phyloP scores from a whole-genome alignment of 2,113 vertebrate species.

The Sturnira hondurensis region DNA sequence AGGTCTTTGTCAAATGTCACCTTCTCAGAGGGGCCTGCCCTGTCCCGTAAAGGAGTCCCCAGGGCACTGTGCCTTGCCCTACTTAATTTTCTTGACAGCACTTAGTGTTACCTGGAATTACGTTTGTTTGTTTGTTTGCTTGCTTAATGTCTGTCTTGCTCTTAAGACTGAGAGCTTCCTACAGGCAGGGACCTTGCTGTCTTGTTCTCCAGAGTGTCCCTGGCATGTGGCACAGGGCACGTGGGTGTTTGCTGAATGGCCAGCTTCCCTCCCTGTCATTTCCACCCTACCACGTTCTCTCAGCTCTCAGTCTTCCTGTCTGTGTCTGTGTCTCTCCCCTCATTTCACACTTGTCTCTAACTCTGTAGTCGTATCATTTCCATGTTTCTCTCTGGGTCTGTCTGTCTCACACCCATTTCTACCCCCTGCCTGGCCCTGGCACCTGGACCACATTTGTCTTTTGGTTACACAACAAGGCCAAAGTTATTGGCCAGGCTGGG shows the following conservation, averaged over 20 bases:
- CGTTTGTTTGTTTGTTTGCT: background rate
- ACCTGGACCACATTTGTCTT: background rate
- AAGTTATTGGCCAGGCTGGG: background rate
- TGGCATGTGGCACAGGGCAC: background rate
- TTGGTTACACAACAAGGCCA: background rate
- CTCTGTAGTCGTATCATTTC: background rate
- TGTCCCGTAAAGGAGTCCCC: background rate
- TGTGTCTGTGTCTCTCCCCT: background rate
- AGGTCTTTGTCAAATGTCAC: background rate
- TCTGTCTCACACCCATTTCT: background rate
- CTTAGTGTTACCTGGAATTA: background rate
- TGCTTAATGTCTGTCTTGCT: background rate
- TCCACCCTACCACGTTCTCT: background rate
- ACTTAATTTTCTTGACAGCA: background rate
- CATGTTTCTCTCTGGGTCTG: background rate
- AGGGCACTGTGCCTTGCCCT: background rate
- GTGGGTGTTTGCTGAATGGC: background rate
- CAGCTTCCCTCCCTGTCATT: background rate
- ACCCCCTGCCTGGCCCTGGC: background rate
- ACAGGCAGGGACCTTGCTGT: background rate
- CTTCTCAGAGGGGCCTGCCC: background rate
- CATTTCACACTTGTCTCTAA: background rate
- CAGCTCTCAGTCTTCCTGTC: background rate
- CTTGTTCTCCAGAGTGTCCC: background rate
- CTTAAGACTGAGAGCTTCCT: background rate